Conservation (phyloP, 2,113 vertebrate species). For the Saccopteryx leptura region DNA sequence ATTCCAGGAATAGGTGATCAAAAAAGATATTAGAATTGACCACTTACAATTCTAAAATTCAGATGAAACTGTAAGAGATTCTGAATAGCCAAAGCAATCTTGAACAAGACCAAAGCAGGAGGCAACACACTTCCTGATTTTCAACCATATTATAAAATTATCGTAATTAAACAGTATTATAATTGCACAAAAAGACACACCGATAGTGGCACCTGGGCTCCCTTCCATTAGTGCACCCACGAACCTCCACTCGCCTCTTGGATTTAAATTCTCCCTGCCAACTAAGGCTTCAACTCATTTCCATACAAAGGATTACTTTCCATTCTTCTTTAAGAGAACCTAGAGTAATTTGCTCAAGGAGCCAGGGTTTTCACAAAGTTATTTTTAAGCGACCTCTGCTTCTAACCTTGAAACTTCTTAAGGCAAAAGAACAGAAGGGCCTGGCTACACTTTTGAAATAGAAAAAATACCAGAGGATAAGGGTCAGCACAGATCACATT, state of each 20-base stretch:
- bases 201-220: too few species aligned
- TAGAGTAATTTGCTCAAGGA: background rate
- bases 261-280: background rate
- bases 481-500: background rate
- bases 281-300: background rate
- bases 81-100: background rate
- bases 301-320: background rate
- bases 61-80: background rate
- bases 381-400: background rate
- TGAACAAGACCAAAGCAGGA: background rate
- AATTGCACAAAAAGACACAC: background rate
- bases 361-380: background rate
- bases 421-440: background rate
- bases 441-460: background rate
- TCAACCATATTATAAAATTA: background rate
- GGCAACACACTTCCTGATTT: background rate
- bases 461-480: background rate
- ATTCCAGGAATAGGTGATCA: background rate
- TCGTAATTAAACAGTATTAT: background rate
- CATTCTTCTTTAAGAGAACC: background rate
- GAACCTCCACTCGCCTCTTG: background rate
- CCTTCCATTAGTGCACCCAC: too few species aligned
- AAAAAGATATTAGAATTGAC: background rate
- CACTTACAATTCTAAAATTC: background rate
- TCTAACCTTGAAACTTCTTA: background rate